Evolutionary conservation across 2,113 vertebrate species (phyloP).

Genomic region (Odobenus rosmarus): DNA sequence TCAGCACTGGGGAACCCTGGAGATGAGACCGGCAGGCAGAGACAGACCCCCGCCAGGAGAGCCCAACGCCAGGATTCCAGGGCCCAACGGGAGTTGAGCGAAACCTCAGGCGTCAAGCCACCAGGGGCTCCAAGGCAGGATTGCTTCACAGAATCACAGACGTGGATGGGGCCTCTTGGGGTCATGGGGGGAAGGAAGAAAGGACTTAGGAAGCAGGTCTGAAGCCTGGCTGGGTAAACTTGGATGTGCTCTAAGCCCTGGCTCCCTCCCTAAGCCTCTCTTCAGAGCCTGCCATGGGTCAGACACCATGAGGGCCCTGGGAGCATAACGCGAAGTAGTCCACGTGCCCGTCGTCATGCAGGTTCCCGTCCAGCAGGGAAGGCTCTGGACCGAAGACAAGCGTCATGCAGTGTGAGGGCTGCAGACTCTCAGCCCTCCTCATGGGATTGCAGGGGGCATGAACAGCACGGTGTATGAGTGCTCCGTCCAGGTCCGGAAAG

Average conservation of each 20-base stretch:
- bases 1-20: not conserved
- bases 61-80: not conserved
- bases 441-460: accelerated
- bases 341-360: not conserved
- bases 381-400: not conserved
- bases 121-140: no score
- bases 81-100: not conserved
- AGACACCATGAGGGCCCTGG: not conserved
- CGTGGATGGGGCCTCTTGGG: not conserved
- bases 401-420: accelerated
- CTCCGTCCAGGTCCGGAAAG: not conserved
- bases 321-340: accelerated
- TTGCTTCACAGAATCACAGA: not conserved
- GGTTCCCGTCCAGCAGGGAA: not conserved
- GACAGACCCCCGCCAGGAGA: accelerated
- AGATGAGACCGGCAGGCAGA: not conserved
- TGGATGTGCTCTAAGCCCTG: not conserved
- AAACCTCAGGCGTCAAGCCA: not conserved
- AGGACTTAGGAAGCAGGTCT: not conserved
- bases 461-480: accelerated
- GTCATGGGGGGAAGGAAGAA: not conserved
- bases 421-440: not conserved
- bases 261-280: not conserved
- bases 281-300: not conserved
- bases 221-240: not conserved